Evolutionary conservation across 2,113 vertebrate genomes (phyloP).

Genomic region (Zeus faber): DNA sequence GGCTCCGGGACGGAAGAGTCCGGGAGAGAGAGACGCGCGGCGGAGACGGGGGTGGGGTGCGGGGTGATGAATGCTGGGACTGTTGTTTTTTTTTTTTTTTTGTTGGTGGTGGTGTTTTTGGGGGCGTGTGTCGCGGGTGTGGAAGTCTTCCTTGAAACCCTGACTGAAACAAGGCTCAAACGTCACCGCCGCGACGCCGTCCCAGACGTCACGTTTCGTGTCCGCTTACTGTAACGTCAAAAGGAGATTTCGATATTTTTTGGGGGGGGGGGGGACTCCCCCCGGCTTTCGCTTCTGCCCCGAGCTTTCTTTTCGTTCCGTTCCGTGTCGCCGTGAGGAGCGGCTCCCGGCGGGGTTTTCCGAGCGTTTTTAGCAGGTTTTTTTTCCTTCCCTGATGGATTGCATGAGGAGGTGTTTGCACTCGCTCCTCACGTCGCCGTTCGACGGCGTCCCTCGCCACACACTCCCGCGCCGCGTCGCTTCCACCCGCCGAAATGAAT

Average conservation of each 20-base stretch:
- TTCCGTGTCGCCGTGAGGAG: constrained; percentile 67
- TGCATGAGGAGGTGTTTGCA: constrained; percentile 49
- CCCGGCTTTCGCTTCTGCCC: constrained; percentile 40
- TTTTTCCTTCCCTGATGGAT: constrained; percentile 74
- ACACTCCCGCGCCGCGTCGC: no score
- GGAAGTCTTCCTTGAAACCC: constrained; percentile 87
- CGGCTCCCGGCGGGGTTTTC: constrained; percentile 78
- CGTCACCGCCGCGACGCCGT: constrained; percentile 69
- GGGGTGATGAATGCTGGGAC: constrained; percentile 28
- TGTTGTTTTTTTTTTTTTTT: no score
- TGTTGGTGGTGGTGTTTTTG: neutral
- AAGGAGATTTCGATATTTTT: constrained; percentile 78
- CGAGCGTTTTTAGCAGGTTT: constrained; percentile 30
- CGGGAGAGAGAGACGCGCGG: no score
- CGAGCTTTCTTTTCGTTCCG: constrained; percentile 76
- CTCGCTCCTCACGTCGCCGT: constrained; percentile 67
- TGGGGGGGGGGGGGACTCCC: constrained; percentile 84
- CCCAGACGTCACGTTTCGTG: constrained; percentile 69
- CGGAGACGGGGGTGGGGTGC: no score
- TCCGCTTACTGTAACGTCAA: constrained; percentile 83
- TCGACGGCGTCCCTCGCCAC: constrained; percentile 25
- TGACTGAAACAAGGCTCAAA: constrained; percentile 78
- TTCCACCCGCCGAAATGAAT: no score
- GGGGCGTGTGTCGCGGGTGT: constrained; percentile 75
- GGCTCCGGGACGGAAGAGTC: no score